phyloP scores from a whole-genome alignment of 1,140 invertebrate species.

The Belonocnema kinseyi region DNA sequence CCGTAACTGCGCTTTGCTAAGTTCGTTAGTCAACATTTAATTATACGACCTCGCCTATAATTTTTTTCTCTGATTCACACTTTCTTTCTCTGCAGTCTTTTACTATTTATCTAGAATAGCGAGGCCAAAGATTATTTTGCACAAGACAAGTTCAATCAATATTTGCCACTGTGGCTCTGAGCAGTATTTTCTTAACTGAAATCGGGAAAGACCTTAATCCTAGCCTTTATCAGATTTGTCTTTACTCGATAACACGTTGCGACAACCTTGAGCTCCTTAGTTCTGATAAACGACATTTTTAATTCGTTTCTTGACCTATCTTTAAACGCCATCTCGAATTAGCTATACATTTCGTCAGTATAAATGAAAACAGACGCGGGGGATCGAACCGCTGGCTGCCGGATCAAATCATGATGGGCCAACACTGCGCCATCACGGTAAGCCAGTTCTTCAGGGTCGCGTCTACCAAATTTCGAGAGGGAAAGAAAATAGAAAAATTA shows the following conservation, averaged over 20 bases:
- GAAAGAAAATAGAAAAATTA: too few relatives aligned
- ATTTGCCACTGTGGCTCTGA: background rate
- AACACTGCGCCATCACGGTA: too few relatives aligned
- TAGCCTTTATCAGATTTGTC: constrained; percentile 11
- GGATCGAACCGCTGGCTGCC: too few relatives aligned
- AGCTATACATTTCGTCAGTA: background rate
- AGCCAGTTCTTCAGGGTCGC: too few relatives aligned
- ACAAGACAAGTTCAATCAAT: constrained; percentile 6
- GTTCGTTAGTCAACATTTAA: constrained; percentile 9
- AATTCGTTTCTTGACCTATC: constrained; percentile 7
- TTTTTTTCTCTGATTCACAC: background rate
- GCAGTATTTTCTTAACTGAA: background rate
- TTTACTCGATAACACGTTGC: background rate
- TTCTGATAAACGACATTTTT: background rate
- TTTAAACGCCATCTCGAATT: background rate
- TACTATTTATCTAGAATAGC: background rate
- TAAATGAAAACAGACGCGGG: too few relatives aligned
- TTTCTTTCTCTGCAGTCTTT: background rate
- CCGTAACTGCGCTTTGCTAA: constrained; percentile 4
- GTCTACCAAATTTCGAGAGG: too few relatives aligned
- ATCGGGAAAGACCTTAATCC: background rate
- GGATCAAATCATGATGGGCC: too few relatives aligned
- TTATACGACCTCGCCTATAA: constrained; percentile 12
- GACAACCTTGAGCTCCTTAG: background rate
- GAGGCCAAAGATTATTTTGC: background rate